These are phyloP conservation scores for Thripadectes ignobilis DNA, from an alignment of 2,797 vertebrate genomes.

Conservation along the genomic window DNA sequence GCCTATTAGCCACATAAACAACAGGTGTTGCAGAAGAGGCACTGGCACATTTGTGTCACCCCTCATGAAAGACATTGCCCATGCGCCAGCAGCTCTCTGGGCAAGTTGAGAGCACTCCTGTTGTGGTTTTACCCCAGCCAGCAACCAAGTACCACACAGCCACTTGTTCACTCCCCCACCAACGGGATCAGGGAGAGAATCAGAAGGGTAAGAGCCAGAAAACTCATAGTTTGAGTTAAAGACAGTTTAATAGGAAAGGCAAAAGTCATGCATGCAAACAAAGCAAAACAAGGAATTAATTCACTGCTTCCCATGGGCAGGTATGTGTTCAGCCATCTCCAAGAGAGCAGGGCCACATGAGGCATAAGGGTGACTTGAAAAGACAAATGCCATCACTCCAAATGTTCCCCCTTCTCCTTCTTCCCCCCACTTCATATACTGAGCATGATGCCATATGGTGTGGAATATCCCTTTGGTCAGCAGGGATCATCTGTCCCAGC, in stretches of 20 bases:
- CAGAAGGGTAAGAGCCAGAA: neutral
- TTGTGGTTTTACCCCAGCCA: neutral
- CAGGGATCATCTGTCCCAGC: too few species aligned
- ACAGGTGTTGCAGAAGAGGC: neutral
- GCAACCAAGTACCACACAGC: neutral
- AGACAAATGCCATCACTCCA: neutral
- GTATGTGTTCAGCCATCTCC: neutral
- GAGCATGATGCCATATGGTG: neutral
- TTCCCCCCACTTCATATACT: neutral
- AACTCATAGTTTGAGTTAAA: neutral
- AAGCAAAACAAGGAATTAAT: neutral
- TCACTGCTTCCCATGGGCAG: neutral
- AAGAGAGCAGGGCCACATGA: neutral
- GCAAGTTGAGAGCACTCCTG: neutral
- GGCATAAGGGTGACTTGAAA: neutral
- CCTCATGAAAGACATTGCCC: rapidly evolving
- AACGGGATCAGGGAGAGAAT: neutral
- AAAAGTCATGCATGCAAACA: neutral
- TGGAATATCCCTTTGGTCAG: neutral
- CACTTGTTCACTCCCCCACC: neutral
- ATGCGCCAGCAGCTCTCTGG: rapidly evolving
- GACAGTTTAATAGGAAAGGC: neutral
- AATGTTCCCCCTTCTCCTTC: too few species aligned
- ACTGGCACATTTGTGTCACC: neutral
- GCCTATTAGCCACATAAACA: neutral